Evolutionary conservation across 2,797 vertebrate species (phyloP), one percentile per base, ranked within the genome.

Genomic region (Garrulus glandarius): DNA sequence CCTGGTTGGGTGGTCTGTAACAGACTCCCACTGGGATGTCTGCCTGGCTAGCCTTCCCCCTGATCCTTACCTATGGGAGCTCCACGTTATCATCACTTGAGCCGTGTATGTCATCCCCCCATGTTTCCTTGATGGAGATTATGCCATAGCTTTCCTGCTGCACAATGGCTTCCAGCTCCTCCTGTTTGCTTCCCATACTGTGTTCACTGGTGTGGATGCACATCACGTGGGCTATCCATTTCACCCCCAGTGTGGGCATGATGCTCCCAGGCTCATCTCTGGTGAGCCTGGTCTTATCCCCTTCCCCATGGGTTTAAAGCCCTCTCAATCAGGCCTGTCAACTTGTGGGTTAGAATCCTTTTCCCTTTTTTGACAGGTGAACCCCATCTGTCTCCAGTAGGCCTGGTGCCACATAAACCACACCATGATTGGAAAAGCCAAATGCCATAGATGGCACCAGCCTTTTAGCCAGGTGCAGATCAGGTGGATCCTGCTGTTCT

Each of bases 41-140:
- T 26, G 13, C 55, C 15, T 60, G 72, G 5, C 20, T 11, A 37
- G 16, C 12, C 27, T 17, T 43, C 13, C 19, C 11, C 15, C 26
- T n/a, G 27, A 14, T 14, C 29, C 50, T 44, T 17, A 7, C 13
- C 50, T 15, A 13, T 4, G 13, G 32, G 9, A 13, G 23, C 27
- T 27, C 43, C 16, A 5, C 10, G 9, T 12, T 17, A 12, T 23
- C 22, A 4, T 37, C 32, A 3, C 50, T 50, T 5, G 59, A 29
- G 10, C 6, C 32, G 1, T 1, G 18, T 4, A 6, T 19, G 21
- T 10, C 19, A 32, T 11, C 2, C 22, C 20, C 10, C 26, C 8
- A 0, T 1, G 3, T n/a, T 72, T 37, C 37, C 2, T 1, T 29
- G 16, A 7, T 17, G 37, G 44, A 20, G 5, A 26, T 17, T 11